Percentiles rank a stretch among this genome's conserved stretches.
These are phyloP conservation scores for Bombus fervidus DNA, from an alignment of 1,140 invertebrate species.

Conservation along the genomic window DNA sequence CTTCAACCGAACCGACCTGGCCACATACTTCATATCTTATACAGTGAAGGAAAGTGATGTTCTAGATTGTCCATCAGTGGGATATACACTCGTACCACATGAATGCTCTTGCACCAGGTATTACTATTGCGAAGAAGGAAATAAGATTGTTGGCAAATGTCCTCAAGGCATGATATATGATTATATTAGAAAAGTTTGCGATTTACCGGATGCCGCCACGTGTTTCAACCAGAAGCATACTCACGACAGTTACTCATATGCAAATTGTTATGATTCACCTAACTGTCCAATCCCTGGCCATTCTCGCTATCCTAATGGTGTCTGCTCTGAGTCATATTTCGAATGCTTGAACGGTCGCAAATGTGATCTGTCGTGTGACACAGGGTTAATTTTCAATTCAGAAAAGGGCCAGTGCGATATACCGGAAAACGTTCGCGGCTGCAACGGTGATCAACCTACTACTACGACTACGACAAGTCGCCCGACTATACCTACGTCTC, in stretches of 20 bases:
- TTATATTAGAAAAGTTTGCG: conserved; percentile 77
- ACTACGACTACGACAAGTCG: too few species aligned
- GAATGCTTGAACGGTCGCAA: too few species aligned
- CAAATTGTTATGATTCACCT: accelerated
- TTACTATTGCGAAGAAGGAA: conserved; percentile 83
- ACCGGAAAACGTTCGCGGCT: neutral
- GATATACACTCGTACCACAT: conserved; percentile 76
- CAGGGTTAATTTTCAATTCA: too few species aligned
- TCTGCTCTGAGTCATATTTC: too few species aligned
- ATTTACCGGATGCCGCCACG: conserved; percentile 58
- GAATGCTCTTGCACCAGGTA: conserved; percentile 82
- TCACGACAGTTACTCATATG: accelerated
- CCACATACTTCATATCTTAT: neutral
- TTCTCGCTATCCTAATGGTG: conserved; percentile 76
- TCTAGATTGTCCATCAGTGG: neutral
- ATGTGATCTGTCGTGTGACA: too few species aligned
- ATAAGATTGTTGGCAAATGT: conserved; percentile 81
- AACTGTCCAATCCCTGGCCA: conserved; percentile 20
- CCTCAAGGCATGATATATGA: conserved; percentile 81
- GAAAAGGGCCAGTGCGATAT: too few species aligned
- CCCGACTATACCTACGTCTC: too few species aligned
- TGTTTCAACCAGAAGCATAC: too few species aligned
- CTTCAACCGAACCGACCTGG: accelerated
- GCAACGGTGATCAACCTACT: accelerated
- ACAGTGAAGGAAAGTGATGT: too few species aligned